phyloP scores from a whole-genome alignment of 2,888 invertebrate genomes.

The Calliphora vomitoria region DNA sequence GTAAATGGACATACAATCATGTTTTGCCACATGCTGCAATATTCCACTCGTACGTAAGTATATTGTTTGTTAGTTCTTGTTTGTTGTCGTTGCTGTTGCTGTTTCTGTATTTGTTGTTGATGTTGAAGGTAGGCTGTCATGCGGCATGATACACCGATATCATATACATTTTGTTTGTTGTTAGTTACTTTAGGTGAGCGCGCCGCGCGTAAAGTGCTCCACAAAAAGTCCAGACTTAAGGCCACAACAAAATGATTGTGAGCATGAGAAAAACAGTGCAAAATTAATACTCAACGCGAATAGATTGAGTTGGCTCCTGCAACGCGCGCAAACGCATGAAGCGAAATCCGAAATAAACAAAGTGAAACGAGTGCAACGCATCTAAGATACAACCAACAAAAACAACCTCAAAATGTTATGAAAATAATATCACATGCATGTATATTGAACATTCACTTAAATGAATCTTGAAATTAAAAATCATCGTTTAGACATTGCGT shows the following conservation, averaged over 20 bases:
- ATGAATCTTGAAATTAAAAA: conserved; percentile 68
- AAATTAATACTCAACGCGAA: conserved; percentile 81
- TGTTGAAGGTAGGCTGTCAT: conserved; percentile 70
- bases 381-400: conserved; percentile 12
- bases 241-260: conserved; percentile 73
- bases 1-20: conserved; percentile 72
- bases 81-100: conserved; percentile 60
- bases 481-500: conserved; percentile 58
- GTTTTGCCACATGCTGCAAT: conserved; percentile 74
- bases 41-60: conserved; percentile 31
- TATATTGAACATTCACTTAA: conserved; percentile 52
- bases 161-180: conserved; percentile 63
- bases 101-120: conserved; percentile 76
- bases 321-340: conserved; percentile 68
- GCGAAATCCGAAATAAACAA: neutral
- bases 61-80: conserved; percentile 54
- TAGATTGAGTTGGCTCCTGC: conserved; percentile 76
- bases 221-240: conserved; percentile 73
- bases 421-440: conserved; percentile 48
- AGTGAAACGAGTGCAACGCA: conserved; percentile 33
- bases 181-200: conserved; percentile 64
- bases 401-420: neutral
- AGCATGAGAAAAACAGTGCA: conserved; percentile 79
- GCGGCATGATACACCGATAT: conserved; percentile 68
- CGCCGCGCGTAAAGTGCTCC: conserved; percentile 70